These are phyloP conservation scores for Dendrocopos noguchii DNA, from an alignment of 2,113 vertebrate species.

Conservation along the genomic window DNA sequence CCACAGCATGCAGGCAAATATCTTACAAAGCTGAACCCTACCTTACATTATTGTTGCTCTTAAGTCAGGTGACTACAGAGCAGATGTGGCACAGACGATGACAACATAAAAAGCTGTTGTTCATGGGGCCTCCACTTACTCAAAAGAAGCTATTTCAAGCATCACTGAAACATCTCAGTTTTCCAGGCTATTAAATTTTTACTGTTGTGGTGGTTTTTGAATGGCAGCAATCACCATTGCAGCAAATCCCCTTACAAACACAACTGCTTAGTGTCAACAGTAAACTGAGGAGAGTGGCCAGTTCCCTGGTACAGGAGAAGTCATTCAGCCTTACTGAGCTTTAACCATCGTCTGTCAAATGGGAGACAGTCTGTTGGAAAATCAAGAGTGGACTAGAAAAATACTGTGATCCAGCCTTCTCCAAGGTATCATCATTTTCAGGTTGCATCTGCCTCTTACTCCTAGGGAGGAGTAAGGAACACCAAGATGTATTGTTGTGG, in stretches of 20 bases:
- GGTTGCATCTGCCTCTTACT: rapidly evolving
- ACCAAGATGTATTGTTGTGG: neutral
- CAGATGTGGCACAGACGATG: neutral
- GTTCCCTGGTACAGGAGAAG: neutral
- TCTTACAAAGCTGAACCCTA: neutral
- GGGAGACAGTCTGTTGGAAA: neutral
- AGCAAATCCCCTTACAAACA: neutral
- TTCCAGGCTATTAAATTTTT: neutral
- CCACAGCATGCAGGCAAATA: neutral
- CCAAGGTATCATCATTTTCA: neutral
- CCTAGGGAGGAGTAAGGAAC: neutral
- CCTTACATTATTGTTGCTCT: neutral
- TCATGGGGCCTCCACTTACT: rapidly evolving
- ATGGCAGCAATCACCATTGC: neutral
- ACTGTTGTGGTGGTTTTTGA: neutral
- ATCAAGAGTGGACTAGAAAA: neutral
- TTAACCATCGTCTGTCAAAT: neutral
- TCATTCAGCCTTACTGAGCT: neutral
- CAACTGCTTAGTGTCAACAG: neutral
- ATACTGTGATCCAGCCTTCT: neutral
- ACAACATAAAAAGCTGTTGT: neutral
- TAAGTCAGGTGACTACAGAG: neutral
- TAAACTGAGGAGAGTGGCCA: neutral
- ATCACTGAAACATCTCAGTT: neutral
- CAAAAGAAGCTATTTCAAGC: neutral